Evolutionary conservation across 2,888 invertebrate species (phyloP).

Genomic region (Anoncus sp.): DNA sequence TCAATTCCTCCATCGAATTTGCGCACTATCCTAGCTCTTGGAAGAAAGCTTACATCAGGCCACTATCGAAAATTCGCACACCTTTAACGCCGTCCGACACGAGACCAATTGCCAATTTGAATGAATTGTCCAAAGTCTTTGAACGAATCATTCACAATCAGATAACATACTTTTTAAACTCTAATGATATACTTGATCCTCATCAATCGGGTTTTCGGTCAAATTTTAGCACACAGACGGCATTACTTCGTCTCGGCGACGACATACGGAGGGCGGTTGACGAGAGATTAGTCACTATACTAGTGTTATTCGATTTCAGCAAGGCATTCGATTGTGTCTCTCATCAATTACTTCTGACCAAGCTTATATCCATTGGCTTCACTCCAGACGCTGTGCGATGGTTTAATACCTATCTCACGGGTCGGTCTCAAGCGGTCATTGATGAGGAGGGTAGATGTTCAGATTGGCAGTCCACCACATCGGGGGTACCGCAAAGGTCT

Average conservation of each 20-base stretch:
- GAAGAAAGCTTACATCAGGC: neutral
- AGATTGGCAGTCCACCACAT: neutral
- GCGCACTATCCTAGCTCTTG: neutral
- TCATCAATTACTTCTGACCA: neutral
- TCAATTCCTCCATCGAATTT: conserved; percentile 8
- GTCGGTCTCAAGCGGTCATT: neutral
- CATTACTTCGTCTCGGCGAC: conserved; percentile 7
- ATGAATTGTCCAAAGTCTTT: conserved; percentile 20
- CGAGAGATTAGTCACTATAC: conserved; percentile 5
- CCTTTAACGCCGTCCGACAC: conserved; percentile 5
- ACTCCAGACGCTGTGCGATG: neutral
- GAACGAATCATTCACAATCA: conserved; percentile 9
- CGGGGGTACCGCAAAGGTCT: conserved; percentile 9
- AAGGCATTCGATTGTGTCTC: conserved; percentile 31
- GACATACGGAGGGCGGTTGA: conserved; percentile 30
- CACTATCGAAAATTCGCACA: neutral
- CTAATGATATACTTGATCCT: conserved; percentile 7
- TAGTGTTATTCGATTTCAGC: conserved; percentile 3
- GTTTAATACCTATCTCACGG: neutral
- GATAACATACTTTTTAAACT: conserved; percentile 1
- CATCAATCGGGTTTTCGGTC: conserved; percentile 23
- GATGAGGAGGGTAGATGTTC: neutral
- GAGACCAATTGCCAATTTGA: conserved; percentile 15
- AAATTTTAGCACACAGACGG: conserved; percentile 28
- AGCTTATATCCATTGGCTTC: too few relatives aligned